Base-by-base conservation (phyloP, 2,113 vertebrate species). In the Aix galericulata region DNA sequence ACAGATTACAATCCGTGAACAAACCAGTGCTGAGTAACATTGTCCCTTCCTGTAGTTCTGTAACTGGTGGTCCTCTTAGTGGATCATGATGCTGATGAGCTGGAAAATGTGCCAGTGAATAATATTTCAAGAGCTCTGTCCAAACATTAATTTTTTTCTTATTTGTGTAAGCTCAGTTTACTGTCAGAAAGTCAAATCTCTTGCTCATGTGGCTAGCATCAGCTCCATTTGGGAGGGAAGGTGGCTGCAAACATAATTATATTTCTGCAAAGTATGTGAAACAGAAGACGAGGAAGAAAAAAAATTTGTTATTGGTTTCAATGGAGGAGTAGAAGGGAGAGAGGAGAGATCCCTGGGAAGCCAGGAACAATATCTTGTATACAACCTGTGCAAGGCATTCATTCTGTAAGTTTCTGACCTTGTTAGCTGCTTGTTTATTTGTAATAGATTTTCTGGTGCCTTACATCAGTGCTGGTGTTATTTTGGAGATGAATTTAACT, bases 41-140 rank as follows among this genome's bases (percentile, higher is more conserved):
- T 83, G 34, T 74, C 62, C 52, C 59, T 85, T 91, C n/a, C 60
- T 69, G 26, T 17, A 60, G 53, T 73, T 73, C 62, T 91, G 13
- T 74, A 56, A 50, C 31, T 23, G 60, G 42, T 83, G 82, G 42
- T 82, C 17, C 56, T 81, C 44, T 6, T 55, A 59, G 64, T 46
- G 42, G 62, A 40, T 75, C 48, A 27, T 59, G 80, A 87, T 86
- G 53, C 40, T 82, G 56, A 79, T 86, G 80, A 82, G 25, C 58
- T 79, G 67, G 83, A 85, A 96, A 94, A 92, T 64, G 73, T 13
- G n/a, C n/a, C 73, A 59, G 34, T 86, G 76, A 86, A 48, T 72
- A 58, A 90, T 68, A 17, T 82, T 82, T 73, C 36, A 76, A 17
- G 6, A 31, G 22, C 58, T 69, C 59, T 89, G 66, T 79, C 86